These are phyloP conservation scores for Phyllotreta striolata DNA, from an alignment of 2,888 invertebrate genomes.

Conservation along the genomic window DNA sequence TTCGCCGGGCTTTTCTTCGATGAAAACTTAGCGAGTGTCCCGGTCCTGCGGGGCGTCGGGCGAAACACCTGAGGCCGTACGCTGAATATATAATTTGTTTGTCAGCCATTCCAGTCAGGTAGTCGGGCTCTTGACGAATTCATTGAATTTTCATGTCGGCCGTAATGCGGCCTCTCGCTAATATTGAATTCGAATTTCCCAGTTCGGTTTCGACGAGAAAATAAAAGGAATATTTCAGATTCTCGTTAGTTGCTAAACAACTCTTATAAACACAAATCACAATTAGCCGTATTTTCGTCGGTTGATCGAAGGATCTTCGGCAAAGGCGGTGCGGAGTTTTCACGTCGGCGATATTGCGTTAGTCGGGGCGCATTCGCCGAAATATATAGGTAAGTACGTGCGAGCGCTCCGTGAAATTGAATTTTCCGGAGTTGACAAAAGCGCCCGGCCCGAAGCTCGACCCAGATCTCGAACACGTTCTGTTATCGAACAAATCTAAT, in stretches of 20 bases:
- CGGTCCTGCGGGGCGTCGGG: conserved; percentile 31
- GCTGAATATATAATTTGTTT: conserved; percentile 40
- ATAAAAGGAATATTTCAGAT: too few species aligned
- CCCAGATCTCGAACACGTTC: conserved; percentile 49
- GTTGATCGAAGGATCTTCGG: too few species aligned
- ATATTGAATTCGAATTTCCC: conserved; percentile 40
- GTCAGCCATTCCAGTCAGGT: conserved; percentile 45
- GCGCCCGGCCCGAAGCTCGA: conserved; percentile 48
- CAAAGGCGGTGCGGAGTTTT: too few species aligned
- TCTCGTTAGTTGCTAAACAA: too few species aligned
- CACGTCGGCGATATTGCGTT: too few species aligned
- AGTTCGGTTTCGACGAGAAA: conserved; percentile 30
- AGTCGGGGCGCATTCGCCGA: too few species aligned
- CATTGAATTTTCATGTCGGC: conserved; percentile 46
- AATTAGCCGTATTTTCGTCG: too few species aligned
- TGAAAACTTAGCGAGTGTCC: too few species aligned
- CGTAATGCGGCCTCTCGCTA: conserved; percentile 38
- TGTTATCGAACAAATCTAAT: conserved; percentile 45
- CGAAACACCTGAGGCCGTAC: conserved; percentile 28
- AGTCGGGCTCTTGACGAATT: conserved; percentile 46
- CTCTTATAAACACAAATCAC: too few species aligned
- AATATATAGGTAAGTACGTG: conserved; percentile 34
- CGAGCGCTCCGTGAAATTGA: conserved; percentile 52
- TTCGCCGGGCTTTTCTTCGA: too few species aligned
- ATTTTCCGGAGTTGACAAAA: conserved; percentile 51